These are phyloP conservation scores for Drosophila peninsularis DNA, from an alignment of 2,888 invertebrate genomes.

Conservation along the genomic window DNA sequence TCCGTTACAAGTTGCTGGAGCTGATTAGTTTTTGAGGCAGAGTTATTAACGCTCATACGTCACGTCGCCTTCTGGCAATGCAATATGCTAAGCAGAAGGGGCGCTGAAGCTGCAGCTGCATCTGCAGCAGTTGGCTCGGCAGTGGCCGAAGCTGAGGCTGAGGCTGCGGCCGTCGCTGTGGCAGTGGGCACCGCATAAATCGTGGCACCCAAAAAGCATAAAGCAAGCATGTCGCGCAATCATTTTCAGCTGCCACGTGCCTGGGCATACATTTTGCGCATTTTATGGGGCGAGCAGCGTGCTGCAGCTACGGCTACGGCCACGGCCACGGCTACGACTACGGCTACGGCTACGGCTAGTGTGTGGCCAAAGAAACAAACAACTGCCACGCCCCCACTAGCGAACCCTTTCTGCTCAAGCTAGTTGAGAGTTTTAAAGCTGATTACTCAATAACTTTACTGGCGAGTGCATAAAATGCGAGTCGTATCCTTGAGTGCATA, in stretches of 20 bases:
- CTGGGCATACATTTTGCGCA: conserved; percentile 75
- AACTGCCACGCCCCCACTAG: conserved; percentile 49
- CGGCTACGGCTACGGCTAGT: conserved; percentile 25
- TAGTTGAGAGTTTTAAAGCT: conserved; percentile 72
- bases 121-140: conserved; percentile 20
- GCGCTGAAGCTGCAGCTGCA: conserved; percentile 1
- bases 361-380: conserved; percentile 61
- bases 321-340: too few relatives aligned
- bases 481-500: conserved; percentile 75
- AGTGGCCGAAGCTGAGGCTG: neutral
- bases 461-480: conserved; percentile 72
- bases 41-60: conserved; percentile 70
- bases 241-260: conserved; percentile 83
- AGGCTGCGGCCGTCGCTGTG: conserved; percentile 14
- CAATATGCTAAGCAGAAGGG: conserved; percentile 47
- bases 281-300: conserved; percentile 62
- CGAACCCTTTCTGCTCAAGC: conserved; percentile 2
- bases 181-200: conserved; percentile 56
- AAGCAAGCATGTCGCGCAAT: conserved; percentile 83
- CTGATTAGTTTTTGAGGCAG: conserved; percentile 52
- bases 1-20: conserved; percentile 16
- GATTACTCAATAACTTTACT: conserved; percentile 81
- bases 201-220: conserved; percentile 77
- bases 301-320: conserved; percentile 27
- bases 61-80: conserved; percentile 43